A percentile compares a stretch with the other conserved stretches of the same genome.
Conservation (phyloP, 2,797 vertebrate species). For the Hipposideros larvatus region DNA sequence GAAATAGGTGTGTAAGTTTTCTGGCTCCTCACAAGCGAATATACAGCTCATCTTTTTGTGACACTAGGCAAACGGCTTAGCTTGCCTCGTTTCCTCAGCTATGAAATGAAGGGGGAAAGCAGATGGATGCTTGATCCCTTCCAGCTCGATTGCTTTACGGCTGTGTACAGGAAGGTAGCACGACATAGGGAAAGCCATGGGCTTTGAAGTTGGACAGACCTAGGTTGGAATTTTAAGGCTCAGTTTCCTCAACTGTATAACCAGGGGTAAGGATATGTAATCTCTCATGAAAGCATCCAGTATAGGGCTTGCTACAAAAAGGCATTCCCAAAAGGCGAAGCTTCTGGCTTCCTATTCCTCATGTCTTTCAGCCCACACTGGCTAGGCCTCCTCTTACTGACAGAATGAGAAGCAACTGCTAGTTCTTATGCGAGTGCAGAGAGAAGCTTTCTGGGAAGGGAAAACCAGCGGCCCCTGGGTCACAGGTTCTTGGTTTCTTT, state of each 20-base stretch:
- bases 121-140: background rate
- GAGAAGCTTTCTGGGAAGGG: background rate
- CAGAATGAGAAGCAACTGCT: background rate
- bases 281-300: background rate
- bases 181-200: background rate
- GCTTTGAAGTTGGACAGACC: background rate
- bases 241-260: background rate
- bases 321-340: background rate
- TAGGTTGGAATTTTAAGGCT: conserved; percentile 7
- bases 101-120: background rate
- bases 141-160: background rate
- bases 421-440: background rate
- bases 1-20: background rate
- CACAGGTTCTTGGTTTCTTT: background rate
- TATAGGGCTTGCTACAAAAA: background rate
- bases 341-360: background rate
- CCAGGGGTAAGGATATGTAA: background rate
- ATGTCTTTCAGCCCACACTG: background rate
- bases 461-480: background rate
- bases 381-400: background rate
- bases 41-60: background rate
- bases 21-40: background rate
- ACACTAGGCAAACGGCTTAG: background rate
- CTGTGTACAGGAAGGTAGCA: background rate
- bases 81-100: background rate